A percentile compares a stretch with the other conserved stretches of the same genome.
Evolutionary conservation across 1,140 invertebrate genomes (phyloP).

Genomic region (Drosophila bipectinata): DNA sequence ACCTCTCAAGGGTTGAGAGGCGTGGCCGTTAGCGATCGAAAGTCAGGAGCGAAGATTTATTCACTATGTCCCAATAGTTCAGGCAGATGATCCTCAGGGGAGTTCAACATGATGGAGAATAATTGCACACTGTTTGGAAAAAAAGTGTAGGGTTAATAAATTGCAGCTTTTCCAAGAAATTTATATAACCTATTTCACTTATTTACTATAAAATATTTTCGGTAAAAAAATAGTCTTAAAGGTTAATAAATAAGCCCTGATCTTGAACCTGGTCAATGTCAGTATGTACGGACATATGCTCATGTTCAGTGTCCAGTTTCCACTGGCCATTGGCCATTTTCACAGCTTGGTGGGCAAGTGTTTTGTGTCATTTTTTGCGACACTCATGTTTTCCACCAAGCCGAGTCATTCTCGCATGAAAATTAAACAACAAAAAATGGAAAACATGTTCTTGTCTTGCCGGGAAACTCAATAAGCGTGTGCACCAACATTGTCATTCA

Average conservation of each 20-base stretch:
- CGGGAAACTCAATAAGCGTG: conserved; percentile 74
- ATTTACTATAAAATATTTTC: no score
- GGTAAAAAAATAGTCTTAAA: neutral
- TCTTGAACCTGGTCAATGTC: conserved; percentile 60
- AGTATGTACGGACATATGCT: conserved; percentile 13
- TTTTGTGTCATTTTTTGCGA: conserved; percentile 41
- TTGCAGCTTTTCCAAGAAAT: no score
- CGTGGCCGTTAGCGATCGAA: conserved; percentile 52
- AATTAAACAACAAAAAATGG: conserved; percentile 30
- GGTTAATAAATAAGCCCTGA: neutral
- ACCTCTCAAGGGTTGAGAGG: conserved; percentile 67
- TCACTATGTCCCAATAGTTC: neutral
- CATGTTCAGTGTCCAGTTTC: conserved; percentile 42
- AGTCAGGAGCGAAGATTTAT: conserved; percentile 55
- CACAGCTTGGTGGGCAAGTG: conserved; percentile 38
- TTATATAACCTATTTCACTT: no score
- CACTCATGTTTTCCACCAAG: conserved; percentile 65
- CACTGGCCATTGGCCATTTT: conserved; percentile 49
- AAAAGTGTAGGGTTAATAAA: no score
- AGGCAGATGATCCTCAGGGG: conserved; percentile 19
- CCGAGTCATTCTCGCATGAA: conserved; percentile 74
- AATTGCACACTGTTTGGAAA: no score
- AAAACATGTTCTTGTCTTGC: conserved; percentile 69
- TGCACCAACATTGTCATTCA: conserved; percentile 59
- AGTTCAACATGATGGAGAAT: neutral